Conservation (phyloP, 2,888 invertebrate species). For the Amaurobius ferox region DNA sequence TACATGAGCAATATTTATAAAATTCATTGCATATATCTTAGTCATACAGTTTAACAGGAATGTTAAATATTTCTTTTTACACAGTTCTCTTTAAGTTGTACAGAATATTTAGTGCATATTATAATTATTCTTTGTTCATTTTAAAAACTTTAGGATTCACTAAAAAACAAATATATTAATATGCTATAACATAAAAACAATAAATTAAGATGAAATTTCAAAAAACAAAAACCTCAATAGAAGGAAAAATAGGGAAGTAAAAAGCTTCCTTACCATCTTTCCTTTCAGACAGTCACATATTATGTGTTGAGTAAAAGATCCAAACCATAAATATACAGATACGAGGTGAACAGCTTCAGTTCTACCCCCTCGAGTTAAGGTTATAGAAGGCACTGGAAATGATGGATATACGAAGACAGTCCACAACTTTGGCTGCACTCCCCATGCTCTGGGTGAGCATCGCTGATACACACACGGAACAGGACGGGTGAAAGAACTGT, state of each 20-base stretch:
- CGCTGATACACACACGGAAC: conserved; percentile 28
- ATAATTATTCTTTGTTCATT: neutral
- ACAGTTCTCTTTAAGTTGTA: neutral
- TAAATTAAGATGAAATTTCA: neutral
- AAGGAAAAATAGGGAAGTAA: neutral
- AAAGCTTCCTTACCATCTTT: conserved; percentile 31
- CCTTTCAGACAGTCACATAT: conserved; percentile 18
- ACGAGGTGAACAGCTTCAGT: neutral
- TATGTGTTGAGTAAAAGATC: conserved; percentile 31
- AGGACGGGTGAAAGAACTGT: conserved; percentile 38
- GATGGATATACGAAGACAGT: conserved; percentile 27
- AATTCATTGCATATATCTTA: neutral
- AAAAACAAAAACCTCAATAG: neutral
- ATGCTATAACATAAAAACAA: neutral
- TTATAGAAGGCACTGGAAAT: conserved; percentile 57
- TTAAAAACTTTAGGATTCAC: no score
- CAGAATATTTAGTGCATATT: neutral
- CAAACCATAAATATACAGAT: conserved; percentile 34
- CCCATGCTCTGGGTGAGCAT: conserved; percentile 9
- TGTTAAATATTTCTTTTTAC: neutral
- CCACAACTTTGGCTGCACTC: conserved; percentile 8
- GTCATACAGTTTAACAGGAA: conserved; percentile 2
- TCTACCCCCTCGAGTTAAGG: conserved; percentile 20
- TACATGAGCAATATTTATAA: neutral
- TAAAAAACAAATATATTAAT: neutral